phyloP scores from a whole-genome alignment of 2,113 vertebrate genomes.

The Oophaga pumilio region DNA sequence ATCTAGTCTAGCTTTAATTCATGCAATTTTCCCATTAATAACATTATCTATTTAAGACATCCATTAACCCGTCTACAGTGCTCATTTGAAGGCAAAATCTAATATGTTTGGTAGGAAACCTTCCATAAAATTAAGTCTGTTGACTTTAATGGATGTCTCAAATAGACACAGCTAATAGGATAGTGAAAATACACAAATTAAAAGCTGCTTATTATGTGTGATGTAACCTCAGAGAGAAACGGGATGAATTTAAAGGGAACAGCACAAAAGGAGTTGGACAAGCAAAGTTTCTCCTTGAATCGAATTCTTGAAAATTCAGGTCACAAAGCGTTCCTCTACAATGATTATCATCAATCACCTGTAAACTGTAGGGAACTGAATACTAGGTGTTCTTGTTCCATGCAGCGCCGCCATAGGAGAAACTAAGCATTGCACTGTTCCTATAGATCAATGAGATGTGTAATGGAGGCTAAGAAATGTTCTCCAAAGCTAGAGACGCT shows the following conservation, averaged over 20 bases:
- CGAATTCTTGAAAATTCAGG: no score
- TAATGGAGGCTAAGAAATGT: no score
- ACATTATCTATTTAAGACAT: slow-evolving; percentile 66
- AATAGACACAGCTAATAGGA: slow-evolving; percentile 69
- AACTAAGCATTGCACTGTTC: no score
- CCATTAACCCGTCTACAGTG: slow-evolving; percentile 65
- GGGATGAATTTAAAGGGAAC: not conserved
- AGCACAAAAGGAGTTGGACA: not conserved
- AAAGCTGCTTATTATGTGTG: slow-evolving; percentile 55
- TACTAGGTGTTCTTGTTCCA: no score
- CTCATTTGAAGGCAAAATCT: slow-evolving; percentile 66
- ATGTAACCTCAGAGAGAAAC: slow-evolving; percentile 25
- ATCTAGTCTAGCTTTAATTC: slow-evolving; percentile 66
- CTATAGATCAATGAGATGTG: no score
- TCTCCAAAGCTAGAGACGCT: no score
- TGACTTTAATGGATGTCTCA: slow-evolving; percentile 68
- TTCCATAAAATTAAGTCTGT: slow-evolving; percentile 70
- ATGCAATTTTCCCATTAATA: slow-evolving; percentile 68
- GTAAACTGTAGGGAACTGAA: no score
- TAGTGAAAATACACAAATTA: slow-evolving; percentile 64
- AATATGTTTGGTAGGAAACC: slow-evolving; percentile 67
- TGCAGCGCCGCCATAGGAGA: no score
- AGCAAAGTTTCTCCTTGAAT: no score
- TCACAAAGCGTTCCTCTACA: no score
- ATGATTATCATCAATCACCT: no score